Evolutionary conservation across 1,140 invertebrate genomes (phyloP).

Genomic region (Lysiphlebus fabarum): DNA sequence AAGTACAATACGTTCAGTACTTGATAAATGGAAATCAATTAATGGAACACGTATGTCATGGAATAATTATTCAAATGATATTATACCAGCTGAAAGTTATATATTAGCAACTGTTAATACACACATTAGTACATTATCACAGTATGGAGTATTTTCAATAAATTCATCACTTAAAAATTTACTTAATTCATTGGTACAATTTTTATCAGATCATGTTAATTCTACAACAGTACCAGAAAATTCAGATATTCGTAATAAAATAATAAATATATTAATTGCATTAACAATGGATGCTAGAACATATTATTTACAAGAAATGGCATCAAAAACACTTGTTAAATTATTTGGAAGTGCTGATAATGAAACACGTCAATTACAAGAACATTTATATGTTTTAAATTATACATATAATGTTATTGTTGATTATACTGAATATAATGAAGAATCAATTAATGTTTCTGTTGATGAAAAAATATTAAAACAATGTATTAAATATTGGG

Average conservation of each 20-base stretch:
- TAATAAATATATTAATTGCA: slow-evolving; percentile 64
- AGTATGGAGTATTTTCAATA: slow-evolving; percentile 60
- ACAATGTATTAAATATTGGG: slow-evolving; percentile 77
- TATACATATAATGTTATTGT: slow-evolving; percentile 69
- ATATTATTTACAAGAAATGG: slow-evolving; percentile 65
- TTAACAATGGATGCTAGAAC: slow-evolving; percentile 73
- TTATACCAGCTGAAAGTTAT: slow-evolving; percentile 80
- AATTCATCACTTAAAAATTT: slow-evolving; percentile 69
- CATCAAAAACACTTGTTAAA: slow-evolving; percentile 59
- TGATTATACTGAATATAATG: slow-evolving; percentile 55
- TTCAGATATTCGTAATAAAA: slow-evolving; percentile 50
- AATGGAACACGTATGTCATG: slow-evolving; percentile 56
- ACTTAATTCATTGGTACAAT: slow-evolving; percentile 64
- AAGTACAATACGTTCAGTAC: slow-evolving; percentile 56
- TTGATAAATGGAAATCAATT: slow-evolving; percentile 66
- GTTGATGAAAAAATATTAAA: slow-evolving; percentile 69
- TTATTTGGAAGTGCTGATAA: slow-evolving; percentile 63
- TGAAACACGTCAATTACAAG: slow-evolving; percentile 62
- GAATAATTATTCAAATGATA: slow-evolving; percentile 71
- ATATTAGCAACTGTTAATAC: slow-evolving; percentile 63
- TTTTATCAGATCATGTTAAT: slow-evolving; percentile 65
- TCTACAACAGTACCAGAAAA: slow-evolving; percentile 54
- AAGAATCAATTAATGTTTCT: slow-evolving; percentile 47
- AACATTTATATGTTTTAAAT: slow-evolving; percentile 64
- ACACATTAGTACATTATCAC: slow-evolving; percentile 59